A percentile compares a stretch with the other conserved stretches of the same genome.
phyloP scores from a whole-genome alignment of 2,797 vertebrate species.

The Prionace glauca region DNA sequence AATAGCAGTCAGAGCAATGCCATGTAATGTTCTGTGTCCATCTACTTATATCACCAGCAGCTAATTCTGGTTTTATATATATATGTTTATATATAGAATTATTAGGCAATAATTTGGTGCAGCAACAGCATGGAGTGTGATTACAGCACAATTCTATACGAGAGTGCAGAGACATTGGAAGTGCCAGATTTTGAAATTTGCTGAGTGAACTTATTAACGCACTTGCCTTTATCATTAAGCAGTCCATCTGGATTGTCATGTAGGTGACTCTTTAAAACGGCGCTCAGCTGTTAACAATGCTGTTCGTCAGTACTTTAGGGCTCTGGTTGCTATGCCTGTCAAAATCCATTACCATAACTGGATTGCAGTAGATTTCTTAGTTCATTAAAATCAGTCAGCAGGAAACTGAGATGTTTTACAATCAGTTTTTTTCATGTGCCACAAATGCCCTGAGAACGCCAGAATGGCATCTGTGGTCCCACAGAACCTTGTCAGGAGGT shows the following conservation, averaged over 20 bases:
- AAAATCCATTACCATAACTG: background rate
- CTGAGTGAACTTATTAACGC: background rate
- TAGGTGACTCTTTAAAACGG: background rate
- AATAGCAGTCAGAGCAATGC: background rate
- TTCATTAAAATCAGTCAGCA: background rate
- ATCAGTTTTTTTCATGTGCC: background rate
- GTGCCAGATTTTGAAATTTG: background rate
- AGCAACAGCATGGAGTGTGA: background rate
- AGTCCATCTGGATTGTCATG: background rate
- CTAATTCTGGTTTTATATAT: background rate
- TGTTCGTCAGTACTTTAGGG: background rate
- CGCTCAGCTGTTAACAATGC: background rate
- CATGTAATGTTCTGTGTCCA: background rate
- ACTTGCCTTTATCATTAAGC: background rate
- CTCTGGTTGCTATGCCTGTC: background rate
- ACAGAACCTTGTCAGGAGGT: background rate
- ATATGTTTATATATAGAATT: background rate
- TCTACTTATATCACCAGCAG: background rate
- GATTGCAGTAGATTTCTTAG: background rate
- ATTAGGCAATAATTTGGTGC: background rate
- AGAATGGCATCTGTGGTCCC: background rate
- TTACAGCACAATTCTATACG: background rate
- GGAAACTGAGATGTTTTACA: background rate
- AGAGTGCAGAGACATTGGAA: background rate
- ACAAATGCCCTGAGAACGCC: background rate